These are phyloP conservation scores for Coregonus sp. DNA, from an alignment of 2,797 vertebrate species.

Conservation along the genomic window DNA sequence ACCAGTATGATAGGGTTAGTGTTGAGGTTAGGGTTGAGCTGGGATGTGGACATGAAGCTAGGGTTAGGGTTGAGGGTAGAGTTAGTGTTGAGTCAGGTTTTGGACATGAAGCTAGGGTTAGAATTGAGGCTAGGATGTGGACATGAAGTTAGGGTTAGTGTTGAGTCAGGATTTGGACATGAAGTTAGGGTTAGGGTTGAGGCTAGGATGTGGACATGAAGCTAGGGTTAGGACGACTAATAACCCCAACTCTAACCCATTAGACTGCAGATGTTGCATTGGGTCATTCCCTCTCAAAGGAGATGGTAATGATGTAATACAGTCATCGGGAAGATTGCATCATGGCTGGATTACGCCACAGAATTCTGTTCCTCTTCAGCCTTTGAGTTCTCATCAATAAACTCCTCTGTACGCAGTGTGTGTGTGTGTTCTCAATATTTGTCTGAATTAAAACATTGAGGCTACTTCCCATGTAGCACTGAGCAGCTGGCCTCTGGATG, in stretches of 20 bases:
- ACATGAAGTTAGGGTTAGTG: no score
- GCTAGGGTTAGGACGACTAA: background rate
- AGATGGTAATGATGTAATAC: slow-evolving; percentile 48
- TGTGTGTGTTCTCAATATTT: background rate
- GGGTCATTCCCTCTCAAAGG: slow-evolving; percentile 31
- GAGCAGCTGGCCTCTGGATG: slow-evolving; percentile 59
- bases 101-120: no score
- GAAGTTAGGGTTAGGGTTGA: slow-evolving; percentile 22
- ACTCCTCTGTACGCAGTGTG: background rate
- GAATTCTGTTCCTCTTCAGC: background rate
- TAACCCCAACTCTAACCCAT: slow-evolving; percentile 4
- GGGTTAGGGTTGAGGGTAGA: no score
- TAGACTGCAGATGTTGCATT: slow-evolving; percentile 17
- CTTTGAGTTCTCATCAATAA: slow-evolving; percentile 2
- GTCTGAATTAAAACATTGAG: slow-evolving; percentile 47
- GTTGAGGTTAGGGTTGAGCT: no score
- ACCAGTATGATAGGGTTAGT: no score
- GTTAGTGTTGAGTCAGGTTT: no score
- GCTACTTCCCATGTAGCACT: slow-evolving; percentile 59
- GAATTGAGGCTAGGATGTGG: no score
- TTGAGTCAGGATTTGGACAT: no score
- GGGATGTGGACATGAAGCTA: no score
- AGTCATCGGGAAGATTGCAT: slow-evolving; percentile 48
- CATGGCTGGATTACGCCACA: slow-evolving; percentile 44
- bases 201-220: background rate